These are phyloP conservation scores for Phthorimaea operculella DNA, from an alignment of 1,140 invertebrate genomes.

Conservation along the genomic window DNA sequence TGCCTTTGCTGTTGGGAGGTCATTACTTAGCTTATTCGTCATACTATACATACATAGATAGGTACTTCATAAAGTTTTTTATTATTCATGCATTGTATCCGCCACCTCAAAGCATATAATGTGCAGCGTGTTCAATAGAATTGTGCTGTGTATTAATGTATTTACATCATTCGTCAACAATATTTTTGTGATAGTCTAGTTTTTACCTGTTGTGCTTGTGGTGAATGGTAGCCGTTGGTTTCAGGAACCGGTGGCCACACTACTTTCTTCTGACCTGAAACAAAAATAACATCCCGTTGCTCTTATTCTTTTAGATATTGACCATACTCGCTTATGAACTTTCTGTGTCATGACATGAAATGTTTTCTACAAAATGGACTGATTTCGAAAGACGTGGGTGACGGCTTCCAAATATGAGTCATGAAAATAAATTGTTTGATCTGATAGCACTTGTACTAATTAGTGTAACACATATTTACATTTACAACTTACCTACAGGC, in stretches of 20 bases:
- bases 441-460: too few species aligned
- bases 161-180: constrained; percentile 19
- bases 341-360: too few species aligned
- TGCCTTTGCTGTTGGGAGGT: constrained; percentile 46
- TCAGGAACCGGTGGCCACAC: constrained; percentile 84
- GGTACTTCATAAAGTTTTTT: neutral
- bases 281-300: too few species aligned
- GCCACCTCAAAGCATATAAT: constrained; percentile 34
- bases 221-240: constrained; percentile 70
- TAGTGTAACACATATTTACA: too few species aligned
- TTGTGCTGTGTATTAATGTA: constrained; percentile 21
- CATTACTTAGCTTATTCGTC: neutral
- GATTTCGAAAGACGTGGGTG: too few species aligned
- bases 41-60: neutral
- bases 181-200: constrained; percentile 15
- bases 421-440: too few species aligned
- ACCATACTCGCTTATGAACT: too few species aligned
- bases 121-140: constrained; percentile 26
- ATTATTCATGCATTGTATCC: constrained; percentile 32
- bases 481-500: too few species aligned
- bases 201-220: constrained; percentile 55
- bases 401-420: too few species aligned
- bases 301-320: too few species aligned
- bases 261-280: constrained; percentile 81
- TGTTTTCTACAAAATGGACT: too few species aligned